These are phyloP conservation scores for Hartigia nigra DNA, from an alignment of 2,888 invertebrate genomes.

Conservation along the genomic window DNA sequence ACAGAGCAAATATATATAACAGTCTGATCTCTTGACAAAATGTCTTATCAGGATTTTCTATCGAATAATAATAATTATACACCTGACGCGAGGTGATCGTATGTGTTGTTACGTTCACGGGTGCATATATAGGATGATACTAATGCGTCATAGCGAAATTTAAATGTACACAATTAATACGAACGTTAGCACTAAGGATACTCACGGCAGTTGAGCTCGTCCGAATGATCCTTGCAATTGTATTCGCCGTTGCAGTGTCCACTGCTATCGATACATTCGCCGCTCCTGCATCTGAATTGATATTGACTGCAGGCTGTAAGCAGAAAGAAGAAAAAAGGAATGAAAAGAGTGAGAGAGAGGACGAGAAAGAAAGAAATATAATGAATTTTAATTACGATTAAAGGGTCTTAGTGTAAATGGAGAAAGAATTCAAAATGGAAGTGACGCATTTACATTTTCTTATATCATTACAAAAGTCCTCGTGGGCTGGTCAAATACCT, in stretches of 20 bases:
- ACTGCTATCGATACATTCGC: constrained; percentile 70
- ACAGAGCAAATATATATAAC: not conserved
- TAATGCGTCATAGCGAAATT: not conserved
- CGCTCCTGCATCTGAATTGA: constrained; percentile 74
- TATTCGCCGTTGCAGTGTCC: constrained; percentile 68
- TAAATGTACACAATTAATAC: not conserved
- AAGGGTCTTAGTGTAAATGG: not conserved
- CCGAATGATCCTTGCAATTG: constrained; percentile 73
- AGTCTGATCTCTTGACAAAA: not conserved
- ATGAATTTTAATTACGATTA: not conserved
- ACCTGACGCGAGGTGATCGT: not conserved
- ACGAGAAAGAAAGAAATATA: not conserved
- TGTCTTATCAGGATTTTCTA: not conserved
- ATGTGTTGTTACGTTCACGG: not conserved
- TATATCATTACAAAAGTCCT: not conserved
- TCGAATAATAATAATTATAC: not conserved
- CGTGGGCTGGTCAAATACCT: not conserved
- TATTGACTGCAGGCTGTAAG: constrained; percentile 68
- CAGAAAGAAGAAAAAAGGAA: not conserved
- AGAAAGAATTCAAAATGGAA: not conserved
- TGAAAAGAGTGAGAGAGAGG: not conserved
- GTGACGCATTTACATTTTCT: not conserved
- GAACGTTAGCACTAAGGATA: constrained; percentile 24
- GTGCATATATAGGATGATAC: not conserved
- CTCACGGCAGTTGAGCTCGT: constrained; percentile 75